Percentiles rank a stretch among this genome's conserved stretches.
These are phyloP conservation scores for Lemur catta DNA, from an alignment of 2,797 vertebrate species.

Conservation along the genomic window DNA sequence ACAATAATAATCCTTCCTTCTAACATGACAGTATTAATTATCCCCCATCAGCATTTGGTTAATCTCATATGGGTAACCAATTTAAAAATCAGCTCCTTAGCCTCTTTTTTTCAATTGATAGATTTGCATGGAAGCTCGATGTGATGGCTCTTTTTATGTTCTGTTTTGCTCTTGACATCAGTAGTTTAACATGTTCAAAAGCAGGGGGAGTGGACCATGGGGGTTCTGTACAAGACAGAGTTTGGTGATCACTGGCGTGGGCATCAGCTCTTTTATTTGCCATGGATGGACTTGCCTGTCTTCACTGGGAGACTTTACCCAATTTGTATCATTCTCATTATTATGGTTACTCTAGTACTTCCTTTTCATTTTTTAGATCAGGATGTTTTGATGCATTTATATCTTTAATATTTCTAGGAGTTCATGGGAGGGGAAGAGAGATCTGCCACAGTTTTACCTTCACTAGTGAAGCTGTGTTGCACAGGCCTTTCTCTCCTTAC, in stretches of 20 bases:
- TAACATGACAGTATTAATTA: not conserved
- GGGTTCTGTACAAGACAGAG: not conserved
- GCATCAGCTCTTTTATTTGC: not conserved
- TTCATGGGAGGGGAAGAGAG: not conserved
- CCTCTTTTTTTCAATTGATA: not conserved
- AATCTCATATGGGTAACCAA: not conserved
- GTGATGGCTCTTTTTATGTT: not conserved
- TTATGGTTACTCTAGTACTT: not conserved
- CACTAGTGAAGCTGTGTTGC: not conserved
- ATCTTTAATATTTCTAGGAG: slow-evolving; percentile 42
- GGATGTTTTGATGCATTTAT: slow-evolving; percentile 17
- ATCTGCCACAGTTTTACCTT: not conserved
- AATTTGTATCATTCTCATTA: not conserved
- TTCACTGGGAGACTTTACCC: not conserved
- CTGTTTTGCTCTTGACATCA: not conserved
- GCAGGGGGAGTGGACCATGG: not conserved
- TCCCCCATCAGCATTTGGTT: not conserved
- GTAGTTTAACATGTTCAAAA: not conserved
- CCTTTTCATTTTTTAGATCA: not conserved
- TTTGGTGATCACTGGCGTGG: not conserved
- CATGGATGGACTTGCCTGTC: not conserved
- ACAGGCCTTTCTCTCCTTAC: not conserved
- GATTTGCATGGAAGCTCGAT: not conserved
- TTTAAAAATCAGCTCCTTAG: not conserved
- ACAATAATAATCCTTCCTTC: not conserved